Conservation (phyloP, 2,797 vertebrate species). For the Lutjanus argentimaculatus region DNA sequence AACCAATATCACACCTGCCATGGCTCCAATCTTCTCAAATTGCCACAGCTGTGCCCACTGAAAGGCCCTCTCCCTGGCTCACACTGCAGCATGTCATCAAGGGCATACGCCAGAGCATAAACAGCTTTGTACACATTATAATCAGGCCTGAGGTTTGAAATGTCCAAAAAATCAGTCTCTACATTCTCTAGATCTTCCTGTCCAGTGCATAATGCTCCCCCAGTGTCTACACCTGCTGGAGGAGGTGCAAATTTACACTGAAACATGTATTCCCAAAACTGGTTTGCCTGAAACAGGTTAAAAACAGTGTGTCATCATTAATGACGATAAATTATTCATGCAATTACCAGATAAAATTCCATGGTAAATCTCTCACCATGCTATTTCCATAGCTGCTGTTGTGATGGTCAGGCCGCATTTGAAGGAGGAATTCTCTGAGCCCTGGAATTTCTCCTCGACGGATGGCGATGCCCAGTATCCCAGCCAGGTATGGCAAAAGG, state of each 20-base stretch:
- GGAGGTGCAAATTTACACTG: conserved; percentile 51
- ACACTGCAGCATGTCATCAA: conserved; percentile 71
- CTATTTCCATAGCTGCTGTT: conserved; percentile 29
- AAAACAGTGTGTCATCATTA: neutral
- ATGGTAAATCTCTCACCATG: conserved; percentile 33
- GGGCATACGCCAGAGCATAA: conserved; percentile 77
- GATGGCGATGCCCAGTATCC: conserved; percentile 77
- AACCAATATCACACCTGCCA: conserved; percentile 67
- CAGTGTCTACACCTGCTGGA: conserved; percentile 1
- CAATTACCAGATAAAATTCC: neutral
- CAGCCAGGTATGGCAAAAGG: conserved; percentile 60
- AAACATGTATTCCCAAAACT: conserved; percentile 69
- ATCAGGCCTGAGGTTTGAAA: conserved; percentile 61
- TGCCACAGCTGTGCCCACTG: conserved; percentile 67
- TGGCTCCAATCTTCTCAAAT: conserved; percentile 65
- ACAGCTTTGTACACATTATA: conserved; percentile 70
- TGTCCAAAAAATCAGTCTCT: conserved; percentile 63
- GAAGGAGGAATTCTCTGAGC: conserved; percentile 64
- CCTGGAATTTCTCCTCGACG: conserved; percentile 78
- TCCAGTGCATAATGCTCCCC: conserved; percentile 55
- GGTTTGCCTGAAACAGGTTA: conserved; percentile 28
- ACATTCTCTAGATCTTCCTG: conserved; percentile 38
- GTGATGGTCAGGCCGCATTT: conserved; percentile 46
- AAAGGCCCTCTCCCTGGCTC: conserved; percentile 73
- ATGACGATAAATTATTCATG: neutral